Evolutionary conservation across 2,888 invertebrate species (phyloP), one percentile per base, ranked within the genome.

Genomic region (Xylophagus ater): DNA sequence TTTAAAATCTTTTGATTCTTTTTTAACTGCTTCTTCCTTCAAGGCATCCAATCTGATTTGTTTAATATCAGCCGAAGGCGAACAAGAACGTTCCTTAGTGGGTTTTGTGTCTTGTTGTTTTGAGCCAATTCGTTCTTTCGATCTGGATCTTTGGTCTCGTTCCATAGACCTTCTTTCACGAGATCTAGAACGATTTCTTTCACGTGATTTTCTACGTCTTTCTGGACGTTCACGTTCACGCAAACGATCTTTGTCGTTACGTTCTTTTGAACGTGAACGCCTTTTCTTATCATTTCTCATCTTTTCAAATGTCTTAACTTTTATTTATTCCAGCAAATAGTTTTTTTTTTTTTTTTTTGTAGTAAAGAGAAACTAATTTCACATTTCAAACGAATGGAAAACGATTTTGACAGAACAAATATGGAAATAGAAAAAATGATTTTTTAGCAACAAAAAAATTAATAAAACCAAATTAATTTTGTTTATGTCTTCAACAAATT

Each of bases 201-300:
- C 66, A 51, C 14, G 66, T 56, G 36, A 64, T 51, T 49, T 58
- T 4, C 49, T 46, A 7, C 49, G 41, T 41, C 25, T 58, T 52
- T 48, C 56, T 57, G 8, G 46, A 13, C 40, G 56, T 55, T 21
- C 51, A 50, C 45, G 58, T 57, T 41, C 42, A 48, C 45, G 25
- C 57, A 61, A 44, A 55, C 48, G 32, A 53, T 33, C 49, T 47
- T 23, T 9, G 43, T 53, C 47, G 50, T 50, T 26, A 50, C 65
- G 51, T 37, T 68, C 69, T 39, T 63, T 61, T 31, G 68, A 64
- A 38, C 70, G 67, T 14, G 71, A 71, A 6, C 71, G 63, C 10
- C 69, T 56, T 44, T 71, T 70, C 50, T 71, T 71, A 34, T 72
- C 72, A 41, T 66, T 63, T 2, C 60, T 68, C 62, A 63, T 62